Percentiles rank a stretch among this genome's conserved stretches.
These are phyloP conservation scores for Anthonomus grandis DNA, from an alignment of 1,140 invertebrate species.

Conservation along the genomic window DNA sequence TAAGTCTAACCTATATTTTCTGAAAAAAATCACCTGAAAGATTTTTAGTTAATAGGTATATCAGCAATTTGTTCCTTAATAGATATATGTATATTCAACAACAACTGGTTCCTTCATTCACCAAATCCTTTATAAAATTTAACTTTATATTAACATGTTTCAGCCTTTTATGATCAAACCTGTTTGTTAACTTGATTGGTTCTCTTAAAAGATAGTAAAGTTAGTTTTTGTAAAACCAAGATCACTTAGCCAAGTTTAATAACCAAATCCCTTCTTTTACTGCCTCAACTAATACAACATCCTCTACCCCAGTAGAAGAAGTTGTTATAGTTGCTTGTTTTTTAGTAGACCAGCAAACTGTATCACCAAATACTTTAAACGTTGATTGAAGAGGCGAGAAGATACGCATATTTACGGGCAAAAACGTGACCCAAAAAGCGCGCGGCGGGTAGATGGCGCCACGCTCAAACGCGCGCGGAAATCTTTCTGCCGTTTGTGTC, in stretches of 20 bases:
- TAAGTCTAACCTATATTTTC: background rate
- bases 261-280: background rate
- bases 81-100: too few species aligned
- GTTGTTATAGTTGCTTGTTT: too few species aligned
- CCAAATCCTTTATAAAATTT: background rate
- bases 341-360: too few species aligned
- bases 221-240: background rate
- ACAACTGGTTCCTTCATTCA: background rate
- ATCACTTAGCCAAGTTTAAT: background rate
- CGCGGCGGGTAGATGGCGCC: too few species aligned
- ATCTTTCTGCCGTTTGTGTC: too few species aligned
- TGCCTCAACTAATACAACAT: background rate
- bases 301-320: too few species aligned
- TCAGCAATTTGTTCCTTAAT: background rate
- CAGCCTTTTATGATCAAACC: background rate
- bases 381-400: too few species aligned
- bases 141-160: background rate
- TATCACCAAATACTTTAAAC: too few species aligned
- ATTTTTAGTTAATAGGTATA: background rate
- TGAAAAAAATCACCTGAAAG: background rate
- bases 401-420: too few species aligned
- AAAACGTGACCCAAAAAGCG: too few species aligned
- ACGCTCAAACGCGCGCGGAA: too few species aligned
- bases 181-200: background rate
- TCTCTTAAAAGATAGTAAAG: background rate